phyloP scores from a whole-genome alignment of 2,888 invertebrate genomes.

The Phengaris arion region DNA sequence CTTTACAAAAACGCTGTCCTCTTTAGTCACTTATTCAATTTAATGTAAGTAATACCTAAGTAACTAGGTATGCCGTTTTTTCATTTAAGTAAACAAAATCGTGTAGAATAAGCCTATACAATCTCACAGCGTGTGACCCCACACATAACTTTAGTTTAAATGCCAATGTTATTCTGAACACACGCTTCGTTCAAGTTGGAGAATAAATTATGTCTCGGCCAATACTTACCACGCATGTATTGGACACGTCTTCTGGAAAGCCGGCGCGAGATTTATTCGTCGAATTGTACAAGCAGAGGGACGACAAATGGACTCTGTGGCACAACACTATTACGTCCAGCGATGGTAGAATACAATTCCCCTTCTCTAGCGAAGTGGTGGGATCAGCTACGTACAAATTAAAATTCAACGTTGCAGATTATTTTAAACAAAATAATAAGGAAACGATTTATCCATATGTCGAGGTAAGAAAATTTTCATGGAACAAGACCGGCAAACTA shows the following conservation, averaged over 20 bases:
- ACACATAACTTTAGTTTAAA: slow-evolving; percentile 21
- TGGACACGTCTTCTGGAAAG: slow-evolving; percentile 84
- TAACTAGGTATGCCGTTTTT: too few species aligned
- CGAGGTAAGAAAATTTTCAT: slow-evolving; percentile 74
- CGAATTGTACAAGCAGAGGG: slow-evolving; percentile 82
- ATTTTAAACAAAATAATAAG: slow-evolving; percentile 80
- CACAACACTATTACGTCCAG: slow-evolving; percentile 81
- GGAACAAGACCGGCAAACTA: too few species aligned
- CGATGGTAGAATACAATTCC: slow-evolving; percentile 83
- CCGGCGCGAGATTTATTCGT: slow-evolving; percentile 84
- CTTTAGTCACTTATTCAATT: too few species aligned
- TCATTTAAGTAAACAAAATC: not conserved
- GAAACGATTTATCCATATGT: slow-evolving; percentile 87
- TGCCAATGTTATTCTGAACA: slow-evolving; percentile 23
- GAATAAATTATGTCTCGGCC: slow-evolving; percentile 63
- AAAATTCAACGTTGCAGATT: slow-evolving; percentile 85
- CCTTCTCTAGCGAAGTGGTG: slow-evolving; percentile 80
- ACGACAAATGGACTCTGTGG: slow-evolving; percentile 83
- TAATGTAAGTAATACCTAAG: too few species aligned
- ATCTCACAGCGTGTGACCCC: slow-evolving; percentile 22
- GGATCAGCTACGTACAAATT: slow-evolving; percentile 85
- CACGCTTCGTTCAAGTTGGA: slow-evolving; percentile 20
- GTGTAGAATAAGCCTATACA: slow-evolving; percentile 8
- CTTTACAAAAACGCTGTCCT: too few species aligned
- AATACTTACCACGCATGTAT: slow-evolving; percentile 86